Conservation (phyloP, 2,888 invertebrate species). For the Trissolcus japonicus region DNA sequence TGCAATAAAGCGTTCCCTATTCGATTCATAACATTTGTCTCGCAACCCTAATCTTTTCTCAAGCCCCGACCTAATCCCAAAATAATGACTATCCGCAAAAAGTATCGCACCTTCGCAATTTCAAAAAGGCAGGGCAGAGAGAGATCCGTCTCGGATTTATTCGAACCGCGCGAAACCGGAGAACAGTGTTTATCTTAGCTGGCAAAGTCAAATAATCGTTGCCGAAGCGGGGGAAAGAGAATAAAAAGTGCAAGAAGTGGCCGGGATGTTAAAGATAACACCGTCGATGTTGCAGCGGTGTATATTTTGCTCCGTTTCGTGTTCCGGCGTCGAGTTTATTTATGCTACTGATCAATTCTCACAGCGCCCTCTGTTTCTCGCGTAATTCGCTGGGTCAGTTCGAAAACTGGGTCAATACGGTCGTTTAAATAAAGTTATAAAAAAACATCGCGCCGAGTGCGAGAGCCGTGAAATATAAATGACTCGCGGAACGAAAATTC, state of each 20-base stretch:
- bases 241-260: slow-evolving; percentile 36
- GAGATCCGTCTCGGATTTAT: slow-evolving; percentile 24
- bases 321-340: slow-evolving; percentile 68
- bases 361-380: background rate
- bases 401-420: slow-evolving; percentile 61
- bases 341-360: slow-evolving; percentile 60
- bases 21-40: slow-evolving; percentile 18
- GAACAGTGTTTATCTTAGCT: slow-evolving; percentile 48
- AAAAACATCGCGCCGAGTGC: slow-evolving; percentile 7
- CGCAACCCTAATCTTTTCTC: slow-evolving; percentile 4
- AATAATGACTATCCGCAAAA: slow-evolving; percentile 36
- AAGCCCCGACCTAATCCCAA: slow-evolving; percentile 29
- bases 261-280: slow-evolving; percentile 42
- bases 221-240: slow-evolving; percentile 27
- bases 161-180: slow-evolving; percentile 23
- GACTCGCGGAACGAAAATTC: slow-evolving; percentile 9
- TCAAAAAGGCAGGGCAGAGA: slow-evolving; percentile 21
- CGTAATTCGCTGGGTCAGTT: slow-evolving; percentile 17
- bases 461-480: slow-evolving; percentile 25
- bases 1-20: background rate
- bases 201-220: slow-evolving; percentile 50
- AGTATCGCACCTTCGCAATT: slow-evolving; percentile 21
- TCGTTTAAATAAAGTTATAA: slow-evolving; percentile 16
- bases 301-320: slow-evolving; percentile 65
- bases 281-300: slow-evolving; percentile 54